Evolutionary conservation across 2,888 invertebrate genomes (phyloP), one percentile per base, ranked within the genome.

Genomic region (Hybos culiciformis): DNA sequence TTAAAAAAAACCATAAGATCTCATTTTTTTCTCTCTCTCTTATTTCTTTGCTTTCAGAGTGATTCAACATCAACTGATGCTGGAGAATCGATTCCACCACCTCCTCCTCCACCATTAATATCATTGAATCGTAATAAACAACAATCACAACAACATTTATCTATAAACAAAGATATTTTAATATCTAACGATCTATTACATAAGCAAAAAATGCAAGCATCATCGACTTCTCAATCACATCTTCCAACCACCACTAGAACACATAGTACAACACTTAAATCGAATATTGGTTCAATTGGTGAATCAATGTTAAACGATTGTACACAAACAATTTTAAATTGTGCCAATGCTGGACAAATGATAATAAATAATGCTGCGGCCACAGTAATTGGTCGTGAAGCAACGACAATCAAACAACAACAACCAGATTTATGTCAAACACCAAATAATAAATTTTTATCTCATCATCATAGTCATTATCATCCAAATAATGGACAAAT

Each of bases 71-170:
- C n/a, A 47, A 59, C 59, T 50, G 64, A 64, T 55, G 59, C 59
- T 46, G 66, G 64, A n/a, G n/a, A n/a, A 46, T 49, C 50, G 31
- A 62, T 66, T 54, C 66, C 65, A 48, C 64, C 66, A 37, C 61
- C 66, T 47, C 64, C 64, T 44, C 63, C 66, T 12, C 63, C 65
- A 42, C 61, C 63, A 12, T 9, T 17, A 24, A 18, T 23, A 14
- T 17, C 19, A 21, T 8, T 58, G 46, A 59, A 60, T 42, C 61
- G 60, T 33, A 60, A 61, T 53, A 45, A 43, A 32, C 40, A 50
- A 20, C 48, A 46, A 53, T 56, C 48, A 42, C 42, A 51, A 42
- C 46, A 46, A 48, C 49, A 46, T 42, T 40, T 43, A 48, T 47
- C 43, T 43, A 49, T 38, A 34, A 34, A 34, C 11, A 11, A 19